phyloP scores from a whole-genome alignment of 2,797 vertebrate genomes.

The Odontamblyopus lacepedii region DNA sequence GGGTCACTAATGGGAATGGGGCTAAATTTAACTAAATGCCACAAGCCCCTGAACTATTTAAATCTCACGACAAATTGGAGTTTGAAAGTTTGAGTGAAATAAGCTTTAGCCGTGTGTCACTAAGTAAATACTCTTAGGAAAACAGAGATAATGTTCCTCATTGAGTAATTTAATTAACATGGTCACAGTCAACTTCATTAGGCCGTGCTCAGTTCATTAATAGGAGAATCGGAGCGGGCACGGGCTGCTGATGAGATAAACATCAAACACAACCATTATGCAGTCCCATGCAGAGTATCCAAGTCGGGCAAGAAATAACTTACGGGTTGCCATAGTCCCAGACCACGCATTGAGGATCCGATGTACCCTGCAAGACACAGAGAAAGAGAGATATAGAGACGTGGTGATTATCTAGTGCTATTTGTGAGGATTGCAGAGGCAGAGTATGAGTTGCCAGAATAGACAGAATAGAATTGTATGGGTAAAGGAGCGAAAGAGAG shows the following conservation, averaged over 20 bases:
- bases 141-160: conserved; percentile 41
- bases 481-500: conserved; percentile 27
- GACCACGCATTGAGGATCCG: conserved; percentile 91
- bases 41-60: conserved; percentile 15
- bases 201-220: conserved; percentile 54
- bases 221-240: conserved; percentile 54
- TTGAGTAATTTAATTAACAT: conserved; percentile 65
- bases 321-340: conserved; percentile 94
- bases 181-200: conserved; percentile 61
- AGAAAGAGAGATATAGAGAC: background rate
- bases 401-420: conserved; percentile 59
- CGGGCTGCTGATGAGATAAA: conserved; percentile 34
- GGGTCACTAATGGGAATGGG: conserved; percentile 14
- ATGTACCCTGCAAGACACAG: conserved; percentile 85
- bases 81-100: conserved; percentile 20
- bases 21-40: conserved; percentile 16
- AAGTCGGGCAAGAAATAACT: conserved; percentile 74
- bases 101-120: conserved; percentile 12
- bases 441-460: conserved; percentile 56
- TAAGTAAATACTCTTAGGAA: conserved; percentile 37
- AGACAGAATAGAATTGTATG: conserved; percentile 63
- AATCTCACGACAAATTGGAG: conserved; percentile 9
- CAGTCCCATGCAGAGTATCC: conserved; percentile 23
- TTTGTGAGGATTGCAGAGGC: conserved; percentile 43
- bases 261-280: conserved; percentile 26